A percentile compares a stretch with the other conserved stretches of the same genome.
Evolutionary conservation across 2,888 invertebrate genomes (phyloP).

Genomic region (Lucinisca nassula): DNA sequence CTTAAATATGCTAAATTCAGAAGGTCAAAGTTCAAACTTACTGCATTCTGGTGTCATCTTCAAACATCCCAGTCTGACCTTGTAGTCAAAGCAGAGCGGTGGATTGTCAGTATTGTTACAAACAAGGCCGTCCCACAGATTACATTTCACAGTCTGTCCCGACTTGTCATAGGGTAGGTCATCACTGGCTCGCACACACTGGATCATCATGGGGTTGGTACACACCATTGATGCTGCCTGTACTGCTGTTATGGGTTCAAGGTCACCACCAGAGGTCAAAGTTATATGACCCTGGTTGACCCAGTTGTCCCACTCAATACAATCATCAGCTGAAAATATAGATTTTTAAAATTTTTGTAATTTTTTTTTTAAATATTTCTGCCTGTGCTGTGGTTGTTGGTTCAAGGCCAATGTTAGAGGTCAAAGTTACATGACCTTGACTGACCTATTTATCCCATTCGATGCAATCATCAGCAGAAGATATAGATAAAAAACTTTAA

Average conservation of each 20-base stretch:
- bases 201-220: constrained; percentile 80
- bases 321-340: constrained; percentile 67
- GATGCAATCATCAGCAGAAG: too few species aligned
- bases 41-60: constrained; percentile 79
- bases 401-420: too few species aligned
- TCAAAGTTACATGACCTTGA: too few species aligned
- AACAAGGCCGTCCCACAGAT: constrained; percentile 92
- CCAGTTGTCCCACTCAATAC: constrained; percentile 85
- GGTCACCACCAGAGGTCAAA: constrained; percentile 78
- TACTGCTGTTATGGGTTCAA: constrained; percentile 81
- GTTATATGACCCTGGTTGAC: constrained; percentile 80
- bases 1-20: background rate
- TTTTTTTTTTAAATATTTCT: too few species aligned
- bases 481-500: too few species aligned
- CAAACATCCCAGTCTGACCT: constrained; percentile 80
- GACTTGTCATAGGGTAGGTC: constrained; percentile 72
- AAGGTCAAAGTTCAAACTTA: constrained; percentile 63
- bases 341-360: too few species aligned
- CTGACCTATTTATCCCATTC: too few species aligned
- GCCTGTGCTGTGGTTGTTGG: too few species aligned
- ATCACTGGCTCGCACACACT: constrained; percentile 82
- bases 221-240: constrained; percentile 75
- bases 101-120: constrained; percentile 89
- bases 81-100: constrained; percentile 80
- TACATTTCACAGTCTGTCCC: constrained; percentile 81